A percentile compares a stretch with the other conserved stretches of the same genome.
Conservation (phyloP, 2,113 vertebrate species). For the Steatornis caripensis region DNA sequence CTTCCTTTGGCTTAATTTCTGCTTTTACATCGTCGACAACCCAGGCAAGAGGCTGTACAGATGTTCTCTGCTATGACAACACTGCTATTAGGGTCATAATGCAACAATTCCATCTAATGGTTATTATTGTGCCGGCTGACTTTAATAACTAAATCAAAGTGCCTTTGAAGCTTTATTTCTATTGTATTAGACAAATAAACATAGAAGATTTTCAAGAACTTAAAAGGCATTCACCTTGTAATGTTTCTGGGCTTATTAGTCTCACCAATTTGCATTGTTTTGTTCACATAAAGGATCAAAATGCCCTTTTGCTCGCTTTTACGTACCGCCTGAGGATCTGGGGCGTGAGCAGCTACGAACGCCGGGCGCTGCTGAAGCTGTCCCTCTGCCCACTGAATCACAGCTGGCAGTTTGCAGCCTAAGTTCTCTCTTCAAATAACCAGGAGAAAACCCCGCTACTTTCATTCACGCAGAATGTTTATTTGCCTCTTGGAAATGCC, state of each 20-base stretch:
- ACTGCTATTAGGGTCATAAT: background rate
- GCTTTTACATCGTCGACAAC: background rate
- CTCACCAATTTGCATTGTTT: constrained; percentile 61
- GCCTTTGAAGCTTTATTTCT: constrained; percentile 44
- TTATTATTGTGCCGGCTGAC: background rate
- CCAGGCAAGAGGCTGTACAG: background rate
- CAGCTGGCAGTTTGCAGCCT: background rate
- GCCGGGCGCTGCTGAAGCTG: background rate
- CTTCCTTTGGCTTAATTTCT: background rate
- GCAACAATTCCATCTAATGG: constrained; percentile 10
- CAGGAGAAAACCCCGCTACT: background rate
- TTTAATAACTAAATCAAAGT: constrained; percentile 47
- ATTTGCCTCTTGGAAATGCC: background rate
- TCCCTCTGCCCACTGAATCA: constrained; percentile 22
- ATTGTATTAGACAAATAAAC: constrained; percentile 52
- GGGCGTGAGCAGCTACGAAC: background rate
- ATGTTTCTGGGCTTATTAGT: constrained; percentile 34
- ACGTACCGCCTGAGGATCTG: background rate
- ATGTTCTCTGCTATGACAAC: background rate
- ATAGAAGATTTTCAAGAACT: constrained; percentile 5
- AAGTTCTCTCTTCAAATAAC: background rate
- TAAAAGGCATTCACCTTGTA: constrained; percentile 57
- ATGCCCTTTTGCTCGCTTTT: constrained; percentile 44
- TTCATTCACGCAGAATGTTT: background rate
- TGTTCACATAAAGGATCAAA: constrained; percentile 65